These are phyloP conservation scores for Choreutis nemorana DNA, from an alignment of 2,888 invertebrate genomes.

Conservation along the genomic window DNA sequence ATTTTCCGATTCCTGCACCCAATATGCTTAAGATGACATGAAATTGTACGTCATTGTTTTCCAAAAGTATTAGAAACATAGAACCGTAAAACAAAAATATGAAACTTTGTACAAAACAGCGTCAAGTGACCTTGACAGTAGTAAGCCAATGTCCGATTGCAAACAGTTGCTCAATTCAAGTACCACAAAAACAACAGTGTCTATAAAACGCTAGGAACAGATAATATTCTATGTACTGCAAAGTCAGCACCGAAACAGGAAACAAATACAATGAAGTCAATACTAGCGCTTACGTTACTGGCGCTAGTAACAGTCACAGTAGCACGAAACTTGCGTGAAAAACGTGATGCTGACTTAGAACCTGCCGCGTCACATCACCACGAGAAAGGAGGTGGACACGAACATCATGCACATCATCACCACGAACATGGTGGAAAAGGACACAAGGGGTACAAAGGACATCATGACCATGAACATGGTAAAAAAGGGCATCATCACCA, in stretches of 20 bases:
- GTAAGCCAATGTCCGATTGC: slow-evolving; percentile 29
- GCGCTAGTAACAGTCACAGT: slow-evolving; percentile 48
- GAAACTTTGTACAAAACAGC: slow-evolving; percentile 1
- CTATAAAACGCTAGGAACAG: slow-evolving; percentile 60
- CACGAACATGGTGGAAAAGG: slow-evolving; percentile 72
- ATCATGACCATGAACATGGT: slow-evolving; percentile 72
- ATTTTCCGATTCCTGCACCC: no score
- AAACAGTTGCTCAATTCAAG: slow-evolving; percentile 39
- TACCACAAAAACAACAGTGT: slow-evolving; percentile 40
- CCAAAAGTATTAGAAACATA: no score
- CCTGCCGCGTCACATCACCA: slow-evolving; percentile 52
- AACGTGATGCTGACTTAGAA: slow-evolving; percentile 58
- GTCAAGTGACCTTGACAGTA: slow-evolving; percentile 34
- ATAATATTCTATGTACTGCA: no score
- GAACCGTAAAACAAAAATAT: no score
- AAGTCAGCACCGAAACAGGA: no score
- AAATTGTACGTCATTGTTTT: no score
- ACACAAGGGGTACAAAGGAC: slow-evolving; percentile 73
- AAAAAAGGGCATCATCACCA: slow-evolving; percentile 78
- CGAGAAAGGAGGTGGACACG: slow-evolving; percentile 68
- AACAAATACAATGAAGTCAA: slow-evolving; percentile 40
- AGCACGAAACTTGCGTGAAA: slow-evolving; percentile 45
- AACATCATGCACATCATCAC: slow-evolving; percentile 70
- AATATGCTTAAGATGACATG: no score
- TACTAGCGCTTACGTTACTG: slow-evolving; percentile 27